These are phyloP conservation scores for Sebastes variabilis DNA, from an alignment of 2,797 vertebrate species.

Conservation along the genomic window DNA sequence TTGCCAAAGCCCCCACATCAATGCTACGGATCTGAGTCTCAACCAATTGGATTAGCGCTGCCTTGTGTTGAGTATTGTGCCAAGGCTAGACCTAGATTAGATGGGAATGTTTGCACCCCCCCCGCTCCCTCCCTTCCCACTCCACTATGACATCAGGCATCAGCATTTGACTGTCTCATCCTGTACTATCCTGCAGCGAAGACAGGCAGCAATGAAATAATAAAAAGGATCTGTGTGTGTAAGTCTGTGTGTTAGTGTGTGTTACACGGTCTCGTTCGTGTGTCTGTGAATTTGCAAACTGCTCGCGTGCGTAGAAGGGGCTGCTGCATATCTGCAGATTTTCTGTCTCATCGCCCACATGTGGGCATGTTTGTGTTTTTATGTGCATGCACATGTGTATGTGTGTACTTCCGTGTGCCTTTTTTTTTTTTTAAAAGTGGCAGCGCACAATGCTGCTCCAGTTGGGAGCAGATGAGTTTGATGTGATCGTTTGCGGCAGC, in stretches of 20 bases:
- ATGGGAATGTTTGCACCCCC: neutral
- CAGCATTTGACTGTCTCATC: neutral
- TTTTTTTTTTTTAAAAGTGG: constrained; percentile 4
- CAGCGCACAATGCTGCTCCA: constrained; percentile 54
- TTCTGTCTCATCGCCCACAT: neutral
- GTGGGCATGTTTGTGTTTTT: neutral
- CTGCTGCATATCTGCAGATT: constrained; percentile 16
- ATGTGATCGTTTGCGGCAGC: constrained; percentile 81
- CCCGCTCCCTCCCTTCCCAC: neutral
- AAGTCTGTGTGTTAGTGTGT: neutral
- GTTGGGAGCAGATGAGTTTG: constrained; percentile 74
- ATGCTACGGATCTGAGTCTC: constrained; percentile 61
- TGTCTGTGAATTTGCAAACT: neutral
- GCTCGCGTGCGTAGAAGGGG: neutral
- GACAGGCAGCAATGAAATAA: neutral
- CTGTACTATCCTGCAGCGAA: neutral
- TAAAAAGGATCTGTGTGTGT: neutral
- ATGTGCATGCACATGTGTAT: neutral
- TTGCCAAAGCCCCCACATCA: constrained; percentile 69
- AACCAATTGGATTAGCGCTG: constrained; percentile 72
- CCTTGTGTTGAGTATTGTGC: constrained; percentile 42
- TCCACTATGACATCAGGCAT: constrained; percentile 6
- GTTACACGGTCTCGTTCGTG: too few species aligned
- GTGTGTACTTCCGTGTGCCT: neutral
- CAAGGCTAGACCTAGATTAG: constrained; percentile 42